Evolutionary conservation across 1,140 invertebrate species (phyloP).

Genomic region (Drosophila mauritiana): DNA sequence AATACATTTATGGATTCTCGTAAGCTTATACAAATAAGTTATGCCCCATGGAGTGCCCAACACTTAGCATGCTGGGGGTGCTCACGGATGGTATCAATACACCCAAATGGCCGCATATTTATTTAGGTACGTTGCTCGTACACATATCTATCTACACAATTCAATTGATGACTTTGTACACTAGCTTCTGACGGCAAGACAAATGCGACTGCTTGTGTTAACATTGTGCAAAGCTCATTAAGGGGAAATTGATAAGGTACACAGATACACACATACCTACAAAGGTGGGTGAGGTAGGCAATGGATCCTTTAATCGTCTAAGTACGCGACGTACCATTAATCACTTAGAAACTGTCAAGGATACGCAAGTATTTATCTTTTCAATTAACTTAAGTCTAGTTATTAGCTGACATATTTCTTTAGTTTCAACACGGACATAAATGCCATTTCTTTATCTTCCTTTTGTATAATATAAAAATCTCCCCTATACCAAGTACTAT

Average conservation of each 20-base stretch:
- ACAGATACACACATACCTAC: background rate
- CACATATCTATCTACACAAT: constrained; percentile 7
- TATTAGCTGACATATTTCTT: no score
- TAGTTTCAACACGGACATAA: no score
- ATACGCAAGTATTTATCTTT: no score
- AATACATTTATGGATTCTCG: constrained; percentile 40
- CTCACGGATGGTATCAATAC: constrained; percentile 7
- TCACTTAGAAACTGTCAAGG: no score
- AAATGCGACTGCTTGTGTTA: background rate
- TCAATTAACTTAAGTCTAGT: no score
- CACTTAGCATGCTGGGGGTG: constrained; percentile 37
- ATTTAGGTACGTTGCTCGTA: constrained; percentile 9
- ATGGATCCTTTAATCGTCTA: background rate
- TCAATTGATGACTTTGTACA: constrained; percentile 32
- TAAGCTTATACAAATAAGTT: constrained; percentile 30
- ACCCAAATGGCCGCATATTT: constrained; percentile 19
- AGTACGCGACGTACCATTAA: background rate
- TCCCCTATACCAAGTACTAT: no score
- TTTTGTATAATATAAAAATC: no score
- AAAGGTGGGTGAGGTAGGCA: no score
- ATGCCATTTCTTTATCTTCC: no score
- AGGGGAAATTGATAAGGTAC: background rate
- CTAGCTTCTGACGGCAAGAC: background rate
- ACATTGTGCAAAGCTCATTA: background rate
- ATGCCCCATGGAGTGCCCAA: constrained; percentile 36